Evolutionary conservation across 92 coral and sea anemone species (phyloP), one percentile per base, ranked within the genome.

Genomic region (Phenganax marumi): DNA sequence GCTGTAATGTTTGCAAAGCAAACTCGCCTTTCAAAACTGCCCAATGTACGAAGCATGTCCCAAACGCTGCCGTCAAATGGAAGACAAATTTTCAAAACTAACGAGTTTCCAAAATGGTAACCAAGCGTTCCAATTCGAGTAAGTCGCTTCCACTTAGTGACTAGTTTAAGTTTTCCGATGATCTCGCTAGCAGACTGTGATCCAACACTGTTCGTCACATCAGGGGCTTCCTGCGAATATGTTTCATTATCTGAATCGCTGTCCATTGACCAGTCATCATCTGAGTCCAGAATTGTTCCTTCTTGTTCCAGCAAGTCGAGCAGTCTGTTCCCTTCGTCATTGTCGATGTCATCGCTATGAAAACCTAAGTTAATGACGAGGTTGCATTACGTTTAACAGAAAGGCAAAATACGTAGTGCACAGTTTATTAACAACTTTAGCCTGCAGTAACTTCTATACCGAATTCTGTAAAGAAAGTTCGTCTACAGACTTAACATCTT

Each of bases 1-100:
- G 12, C 52, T 10, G 43, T 25, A 14, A 78, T 62, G 21, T 16
- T 56, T 25, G 83, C 60, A 52, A 57, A 78, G 53, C 73, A 78
- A 18, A 78, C 68, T 58, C 58, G 83, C 60, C 60, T 60, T 25
- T 78, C 83, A 57, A 60, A 78, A 50, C 10, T 46, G 14, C 83
- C 58, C 73, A 78, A 19, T 8, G 73, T 78, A 10, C 63, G 65
- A 12, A 78, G 61, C 83, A 78, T 78, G 21, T 78, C 83, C 83
- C 83, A 78, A 24, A 78, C 10, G 17, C 52, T 66, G 46, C 63
- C 83, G 14, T 60, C 63, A 18, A 63, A 63, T 66, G 56, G 83
- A 65, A 78, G 60, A 14, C 46, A 71, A 8, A 78, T 61, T 19
- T 78, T 78, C 43, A 78, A 50, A 47, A 78, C 83, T 16, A 78